Evolutionary conservation across 2,113 vertebrate genomes (phyloP), one percentile per base, ranked within the genome.

Genomic region (Lophura nycthemera): DNA sequence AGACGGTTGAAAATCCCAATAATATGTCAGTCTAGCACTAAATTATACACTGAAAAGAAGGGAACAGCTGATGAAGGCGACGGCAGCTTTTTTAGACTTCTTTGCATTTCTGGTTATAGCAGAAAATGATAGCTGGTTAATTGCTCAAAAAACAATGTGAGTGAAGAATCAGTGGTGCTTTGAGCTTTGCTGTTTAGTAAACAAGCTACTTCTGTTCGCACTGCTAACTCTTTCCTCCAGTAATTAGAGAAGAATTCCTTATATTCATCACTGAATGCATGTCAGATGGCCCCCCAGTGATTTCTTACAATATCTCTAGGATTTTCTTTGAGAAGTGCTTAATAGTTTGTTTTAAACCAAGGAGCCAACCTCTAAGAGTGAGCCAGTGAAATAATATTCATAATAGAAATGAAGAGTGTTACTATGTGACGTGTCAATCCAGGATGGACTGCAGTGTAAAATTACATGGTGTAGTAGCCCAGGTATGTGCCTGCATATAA

Each of bases 71-170:
- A 83, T 8, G 65, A 19, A 80, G 79, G 54, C 57, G 16, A 32
- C 50, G 30, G 67, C 59, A 29, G 65, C 54, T 3, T 54, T 80
- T 87, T 54, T 74, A 78, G 72, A 3, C 83, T 88, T 79, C 61
- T 77, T 94, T 95, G 69, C 16, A 5, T 86, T 89, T 83, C 74
- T 86, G 66, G 81, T 78, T 73, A 42, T 70, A 69, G 72, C 2
- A 63, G 66, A 47, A 72, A 71, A 91, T 56, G 43, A 56, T 34
- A 54, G 64, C 17, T 10, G 66, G 34, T 83, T 86, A 95, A 92
- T 74, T 89, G 89, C 83, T 56, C 76, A 83, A 89, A 82, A 85
- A 88, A 83, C 87, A 82, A 66, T 69, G 1, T 70, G 47, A 69
- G 74, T 45, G 57, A 76, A 47, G 82, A 65, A 83, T 73, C 67